These are phyloP conservation scores for Gisinianus flammeolus DNA, from an alignment of 2,888 invertebrate species.

Conservation along the genomic window DNA sequence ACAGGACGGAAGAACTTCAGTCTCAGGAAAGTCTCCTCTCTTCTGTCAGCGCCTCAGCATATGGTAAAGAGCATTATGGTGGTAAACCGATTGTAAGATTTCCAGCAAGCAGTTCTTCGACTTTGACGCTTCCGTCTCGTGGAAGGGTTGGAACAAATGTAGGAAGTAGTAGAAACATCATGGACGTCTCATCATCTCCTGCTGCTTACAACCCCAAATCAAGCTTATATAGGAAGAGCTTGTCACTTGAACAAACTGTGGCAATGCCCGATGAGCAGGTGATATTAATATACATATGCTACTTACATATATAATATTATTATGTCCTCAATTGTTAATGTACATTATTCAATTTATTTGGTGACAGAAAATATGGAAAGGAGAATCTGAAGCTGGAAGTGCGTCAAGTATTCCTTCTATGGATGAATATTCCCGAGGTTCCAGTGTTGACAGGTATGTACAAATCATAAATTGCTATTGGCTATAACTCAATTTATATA, in stretches of 20 bases:
- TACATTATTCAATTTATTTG: conserved; percentile 39
- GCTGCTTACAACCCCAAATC: conserved; percentile 53
- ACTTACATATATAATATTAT: conserved; percentile 9
- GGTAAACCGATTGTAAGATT: conserved; percentile 43
- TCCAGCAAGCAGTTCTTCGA: conserved; percentile 46
- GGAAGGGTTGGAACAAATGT: conserved; percentile 25
- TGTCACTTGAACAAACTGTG: conserved; percentile 75
- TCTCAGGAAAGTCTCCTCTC: conserved; percentile 35
- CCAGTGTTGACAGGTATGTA: conserved; percentile 75
- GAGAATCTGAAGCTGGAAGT: conserved; percentile 75
- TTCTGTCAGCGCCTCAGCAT: conserved; percentile 48
- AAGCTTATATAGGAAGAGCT: conserved; percentile 72
- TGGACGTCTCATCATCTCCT: conserved; percentile 44
- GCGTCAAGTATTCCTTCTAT: conserved; percentile 80
- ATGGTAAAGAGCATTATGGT: conserved; percentile 56
- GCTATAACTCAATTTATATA: too few relatives aligned
- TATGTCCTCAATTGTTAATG: background rate
- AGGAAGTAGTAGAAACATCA: background rate
- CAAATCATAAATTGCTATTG: too few relatives aligned
- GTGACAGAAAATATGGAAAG: conserved; percentile 77
- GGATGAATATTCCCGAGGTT: conserved; percentile 70
- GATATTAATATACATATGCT: conserved; percentile 29
- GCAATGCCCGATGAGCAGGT: conserved; percentile 62
- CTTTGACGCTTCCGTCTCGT: conserved; percentile 53
- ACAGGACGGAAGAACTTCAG: conserved; percentile 44